A percentile compares a stretch with the other conserved stretches of the same genome.
Evolutionary conservation across 2,113 vertebrate genomes (phyloP).

Genomic region (Centropus unirufus): DNA sequence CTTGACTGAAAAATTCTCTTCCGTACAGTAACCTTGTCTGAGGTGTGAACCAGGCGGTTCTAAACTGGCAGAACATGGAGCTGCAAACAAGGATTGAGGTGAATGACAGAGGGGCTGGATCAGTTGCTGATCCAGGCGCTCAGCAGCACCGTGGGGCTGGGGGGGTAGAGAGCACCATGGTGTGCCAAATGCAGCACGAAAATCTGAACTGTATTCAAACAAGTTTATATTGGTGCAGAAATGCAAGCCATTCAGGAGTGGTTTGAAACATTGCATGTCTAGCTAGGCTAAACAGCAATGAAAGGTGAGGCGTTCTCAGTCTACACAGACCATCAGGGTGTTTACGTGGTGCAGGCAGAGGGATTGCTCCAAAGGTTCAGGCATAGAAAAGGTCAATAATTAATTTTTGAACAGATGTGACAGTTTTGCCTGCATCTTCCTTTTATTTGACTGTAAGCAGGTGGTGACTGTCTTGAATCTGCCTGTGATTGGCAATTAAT

Average conservation of each 20-base stretch:
- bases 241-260: fast-evolving
- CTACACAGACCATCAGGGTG: constrained; percentile 32
- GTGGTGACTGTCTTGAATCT: constrained; percentile 43
- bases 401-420: constrained; percentile 54
- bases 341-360: background rate
- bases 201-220: background rate
- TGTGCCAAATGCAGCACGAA: background rate
- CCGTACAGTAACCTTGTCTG: background rate
- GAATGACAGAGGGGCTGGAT: background rate
- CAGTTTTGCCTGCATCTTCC: constrained; percentile 41
- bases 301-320: background rate
- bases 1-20: background rate
- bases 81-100: background rate
- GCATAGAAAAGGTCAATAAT: constrained; percentile 27
- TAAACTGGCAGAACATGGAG: background rate
- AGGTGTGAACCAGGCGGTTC: background rate
- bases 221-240: background rate
- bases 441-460: background rate
- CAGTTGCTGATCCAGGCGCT: background rate
- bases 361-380: constrained; percentile 1
- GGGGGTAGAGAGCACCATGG: background rate
- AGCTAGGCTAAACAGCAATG: constrained; percentile 33
- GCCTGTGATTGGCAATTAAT: background rate
- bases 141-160: fast-evolving
- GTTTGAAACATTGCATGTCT: constrained; percentile 12